A percentile compares a stretch with the other conserved stretches of the same genome.
Evolutionary conservation across 2,797 vertebrate species (phyloP).

Genomic region (Myotis daubentonii): DNA sequence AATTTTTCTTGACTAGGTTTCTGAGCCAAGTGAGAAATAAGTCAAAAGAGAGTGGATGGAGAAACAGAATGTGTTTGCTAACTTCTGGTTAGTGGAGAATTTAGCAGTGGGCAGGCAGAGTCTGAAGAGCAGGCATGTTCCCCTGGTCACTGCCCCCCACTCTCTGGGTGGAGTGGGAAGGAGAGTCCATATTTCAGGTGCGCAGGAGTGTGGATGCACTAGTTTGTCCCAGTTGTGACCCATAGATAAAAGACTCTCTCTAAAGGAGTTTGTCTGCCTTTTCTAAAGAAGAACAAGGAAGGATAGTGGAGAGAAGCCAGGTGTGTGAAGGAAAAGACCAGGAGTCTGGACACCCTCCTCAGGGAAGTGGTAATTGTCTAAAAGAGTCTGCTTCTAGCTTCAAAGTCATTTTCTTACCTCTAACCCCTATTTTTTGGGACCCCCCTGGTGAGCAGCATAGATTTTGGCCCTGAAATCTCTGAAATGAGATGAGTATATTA

Average conservation of each 20-base stretch:
- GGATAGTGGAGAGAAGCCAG: not conserved
- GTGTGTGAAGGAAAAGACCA: not conserved
- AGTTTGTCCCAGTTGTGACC: not conserved
- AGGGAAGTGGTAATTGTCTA: not conserved
- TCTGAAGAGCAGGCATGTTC: not conserved
- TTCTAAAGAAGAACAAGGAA: not conserved
- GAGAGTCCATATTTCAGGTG: rapidly evolving
- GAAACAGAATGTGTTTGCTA: not conserved
- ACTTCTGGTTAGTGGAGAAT: not conserved
- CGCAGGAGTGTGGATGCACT: no score
- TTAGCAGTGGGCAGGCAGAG: not conserved
- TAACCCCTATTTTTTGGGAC: not conserved
- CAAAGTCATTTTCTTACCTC: not conserved
- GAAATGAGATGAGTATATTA: constrained; percentile 9
- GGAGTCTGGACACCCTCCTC: not conserved
- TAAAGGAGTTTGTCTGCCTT: not conserved
- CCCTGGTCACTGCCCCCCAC: not conserved
- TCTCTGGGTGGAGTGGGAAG: not conserved
- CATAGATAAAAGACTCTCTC: not conserved
- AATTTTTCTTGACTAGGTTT: not conserved
- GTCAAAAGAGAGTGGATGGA: not conserved
- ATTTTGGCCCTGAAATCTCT: not conserved
- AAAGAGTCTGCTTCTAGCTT: not conserved
- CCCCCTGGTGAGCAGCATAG: not conserved
- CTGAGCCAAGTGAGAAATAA: not conserved